A percentile compares a stretch with the other conserved stretches of the same genome.
These are phyloP conservation scores for Cossypha polioptera DNA, from an alignment of 2,797 vertebrate species.

Conservation along the genomic window DNA sequence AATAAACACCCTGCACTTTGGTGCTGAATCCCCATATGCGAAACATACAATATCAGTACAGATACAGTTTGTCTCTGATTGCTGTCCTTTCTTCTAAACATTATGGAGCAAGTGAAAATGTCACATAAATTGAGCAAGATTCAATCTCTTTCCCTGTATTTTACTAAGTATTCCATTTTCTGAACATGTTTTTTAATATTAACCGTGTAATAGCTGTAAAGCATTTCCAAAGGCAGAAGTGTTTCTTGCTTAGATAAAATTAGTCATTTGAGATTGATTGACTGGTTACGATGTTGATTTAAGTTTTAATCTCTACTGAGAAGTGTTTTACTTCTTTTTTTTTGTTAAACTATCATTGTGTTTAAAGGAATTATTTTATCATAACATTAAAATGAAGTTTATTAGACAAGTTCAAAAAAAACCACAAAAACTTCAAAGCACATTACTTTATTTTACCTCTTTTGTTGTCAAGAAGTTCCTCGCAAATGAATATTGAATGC, in stretches of 20 bases:
- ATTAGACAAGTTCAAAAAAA: neutral
- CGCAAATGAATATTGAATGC: neutral
- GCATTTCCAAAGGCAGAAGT: neutral
- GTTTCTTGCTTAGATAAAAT: neutral
- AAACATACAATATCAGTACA: neutral
- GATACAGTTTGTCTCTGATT: neutral
- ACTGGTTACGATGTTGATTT: neutral
- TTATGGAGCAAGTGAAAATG: neutral
- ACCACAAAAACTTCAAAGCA: neutral
- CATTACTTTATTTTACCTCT: neutral
- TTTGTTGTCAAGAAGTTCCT: neutral
- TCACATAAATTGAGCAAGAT: neutral
- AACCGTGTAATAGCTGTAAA: neutral
- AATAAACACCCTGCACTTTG: neutral
- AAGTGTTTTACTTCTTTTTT: neutral
- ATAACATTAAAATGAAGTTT: neutral
- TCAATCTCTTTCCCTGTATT: neutral
- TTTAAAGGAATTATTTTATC: neutral
- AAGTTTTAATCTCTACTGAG: neutral
- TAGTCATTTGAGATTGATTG: neutral
- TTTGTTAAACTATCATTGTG: neutral
- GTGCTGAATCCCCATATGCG: neutral
- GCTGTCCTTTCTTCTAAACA: neutral
- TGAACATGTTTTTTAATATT: neutral
- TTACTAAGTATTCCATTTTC: neutral